Conservation (phyloP, 1,140 invertebrate species). For the Cephus cinctus region DNA sequence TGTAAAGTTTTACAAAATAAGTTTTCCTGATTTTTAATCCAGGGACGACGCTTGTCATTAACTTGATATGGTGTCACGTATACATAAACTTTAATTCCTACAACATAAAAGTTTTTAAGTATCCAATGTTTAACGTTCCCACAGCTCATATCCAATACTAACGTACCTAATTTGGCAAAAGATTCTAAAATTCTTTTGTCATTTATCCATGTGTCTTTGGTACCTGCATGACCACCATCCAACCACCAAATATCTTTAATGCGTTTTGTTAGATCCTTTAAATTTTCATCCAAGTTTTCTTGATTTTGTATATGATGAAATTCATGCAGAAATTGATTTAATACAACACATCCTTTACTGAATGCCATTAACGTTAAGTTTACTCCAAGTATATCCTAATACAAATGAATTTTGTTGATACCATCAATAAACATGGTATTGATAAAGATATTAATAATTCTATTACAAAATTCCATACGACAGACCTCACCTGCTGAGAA, state of each 20-base stretch:
- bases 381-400: too few species aligned
- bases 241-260: conserved; percentile 81
- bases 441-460: too few species aligned
- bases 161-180: conserved; percentile 66
- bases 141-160: conserved; percentile 21
- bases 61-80: conserved; percentile 87
- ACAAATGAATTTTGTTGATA: too few species aligned
- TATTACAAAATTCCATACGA: neutral
- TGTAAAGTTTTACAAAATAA: conserved; percentile 68
- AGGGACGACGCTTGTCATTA: conserved; percentile 69
- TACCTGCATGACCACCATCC: conserved; percentile 82
- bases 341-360: conserved; percentile 89
- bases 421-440: too few species aligned
- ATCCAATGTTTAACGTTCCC: neutral
- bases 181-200: conserved; percentile 68
- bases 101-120: conserved; percentile 20
- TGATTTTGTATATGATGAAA: conserved; percentile 72
- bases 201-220: conserved; percentile 83
- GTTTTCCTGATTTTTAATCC: conserved; percentile 81
- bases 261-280: conserved; percentile 61
- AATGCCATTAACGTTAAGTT: conserved; percentile 74
- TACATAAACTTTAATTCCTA: conserved; percentile 67
- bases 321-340: conserved; percentile 87
- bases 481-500: neutral
- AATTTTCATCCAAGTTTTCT: conserved; percentile 46